These are phyloP conservation scores for Ormia ochracea DNA, from an alignment of 2,888 invertebrate species.

Conservation along the genomic window DNA sequence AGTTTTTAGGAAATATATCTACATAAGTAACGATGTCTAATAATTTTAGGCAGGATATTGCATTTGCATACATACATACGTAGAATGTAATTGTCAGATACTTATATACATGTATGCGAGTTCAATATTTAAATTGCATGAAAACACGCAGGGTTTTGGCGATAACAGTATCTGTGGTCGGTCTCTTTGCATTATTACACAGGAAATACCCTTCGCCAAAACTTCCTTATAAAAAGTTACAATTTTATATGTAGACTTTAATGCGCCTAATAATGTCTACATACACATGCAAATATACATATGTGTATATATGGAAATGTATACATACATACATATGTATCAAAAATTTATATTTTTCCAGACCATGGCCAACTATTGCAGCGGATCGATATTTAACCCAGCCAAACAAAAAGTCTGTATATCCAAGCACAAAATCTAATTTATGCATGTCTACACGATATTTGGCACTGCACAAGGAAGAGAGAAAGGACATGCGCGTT, in stretches of 20 bases:
- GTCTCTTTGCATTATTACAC: no score
- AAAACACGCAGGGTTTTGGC: no score
- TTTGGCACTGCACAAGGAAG: neutral
- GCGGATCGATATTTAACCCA: slow-evolving; percentile 65
- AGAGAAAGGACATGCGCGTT: slow-evolving; percentile 26
- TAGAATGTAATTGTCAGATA: no score
- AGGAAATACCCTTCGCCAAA: no score
- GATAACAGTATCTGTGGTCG: no score
- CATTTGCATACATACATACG: no score
- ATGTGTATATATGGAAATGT: neutral
- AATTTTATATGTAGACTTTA: neutral
- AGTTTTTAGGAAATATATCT: no score
- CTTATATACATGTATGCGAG: no score
- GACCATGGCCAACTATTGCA: slow-evolving; percentile 72
- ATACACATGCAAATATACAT: neutral
- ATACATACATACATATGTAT: neutral
- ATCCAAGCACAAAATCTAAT: slow-evolving; percentile 9
- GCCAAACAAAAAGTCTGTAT: slow-evolving; percentile 56
- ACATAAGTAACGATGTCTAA: no score
- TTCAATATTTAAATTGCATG: no score
- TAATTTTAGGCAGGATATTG: no score
- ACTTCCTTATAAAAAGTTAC: no score
- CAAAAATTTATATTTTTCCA: slow-evolving; percentile 62
- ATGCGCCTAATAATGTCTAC: neutral
- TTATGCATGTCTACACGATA: neutral